Evolutionary conservation across 1,140 invertebrate genomes (phyloP).

Genomic region (Tetramorium simillimum): DNA sequence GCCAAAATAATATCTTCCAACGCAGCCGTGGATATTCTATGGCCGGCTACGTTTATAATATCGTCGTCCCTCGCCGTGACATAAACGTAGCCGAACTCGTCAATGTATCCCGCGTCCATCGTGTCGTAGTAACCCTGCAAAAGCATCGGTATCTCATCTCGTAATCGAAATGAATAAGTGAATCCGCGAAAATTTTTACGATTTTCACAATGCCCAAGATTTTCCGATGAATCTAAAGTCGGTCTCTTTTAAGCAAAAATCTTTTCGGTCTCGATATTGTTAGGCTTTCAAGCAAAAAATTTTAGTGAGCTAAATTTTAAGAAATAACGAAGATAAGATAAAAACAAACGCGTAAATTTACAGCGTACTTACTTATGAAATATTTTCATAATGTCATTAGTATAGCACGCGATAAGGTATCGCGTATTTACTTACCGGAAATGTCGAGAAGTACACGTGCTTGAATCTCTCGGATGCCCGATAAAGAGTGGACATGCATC

Average conservation of each 20-base stretch:
- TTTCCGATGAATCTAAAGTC: not conserved
- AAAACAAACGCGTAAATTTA: too few relatives aligned
- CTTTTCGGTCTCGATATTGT: not conserved
- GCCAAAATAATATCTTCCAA: slow-evolving; percentile 95
- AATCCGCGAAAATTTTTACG: not conserved
- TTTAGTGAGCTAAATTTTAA: not conserved
- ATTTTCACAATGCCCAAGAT: not conserved
- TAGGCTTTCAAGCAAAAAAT: not conserved
- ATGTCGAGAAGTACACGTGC: slow-evolving; percentile 92
- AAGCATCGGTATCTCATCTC: not conserved
- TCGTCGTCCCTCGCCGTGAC: slow-evolving; percentile 97
- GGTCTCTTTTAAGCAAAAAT: not conserved
- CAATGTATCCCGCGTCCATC: slow-evolving; percentile 96
- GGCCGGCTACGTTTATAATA: slow-evolving; percentile 98
- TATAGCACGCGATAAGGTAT: not conserved
- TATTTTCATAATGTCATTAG: not conserved
- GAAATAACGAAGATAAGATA: too few relatives aligned
- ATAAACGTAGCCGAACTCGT: slow-evolving; percentile 94
- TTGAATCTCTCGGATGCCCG: slow-evolving; percentile 93
- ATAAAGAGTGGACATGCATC: slow-evolving; percentile 93
- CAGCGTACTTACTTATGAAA: too few relatives aligned
- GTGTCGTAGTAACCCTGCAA: slow-evolving; percentile 97
- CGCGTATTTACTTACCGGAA: slow-evolving; percentile 87
- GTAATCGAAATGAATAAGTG: not conserved
- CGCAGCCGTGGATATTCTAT: slow-evolving; percentile 94